Conservation (phyloP, 2,113 vertebrate genomes). For the Bostrychus sinensis region DNA sequence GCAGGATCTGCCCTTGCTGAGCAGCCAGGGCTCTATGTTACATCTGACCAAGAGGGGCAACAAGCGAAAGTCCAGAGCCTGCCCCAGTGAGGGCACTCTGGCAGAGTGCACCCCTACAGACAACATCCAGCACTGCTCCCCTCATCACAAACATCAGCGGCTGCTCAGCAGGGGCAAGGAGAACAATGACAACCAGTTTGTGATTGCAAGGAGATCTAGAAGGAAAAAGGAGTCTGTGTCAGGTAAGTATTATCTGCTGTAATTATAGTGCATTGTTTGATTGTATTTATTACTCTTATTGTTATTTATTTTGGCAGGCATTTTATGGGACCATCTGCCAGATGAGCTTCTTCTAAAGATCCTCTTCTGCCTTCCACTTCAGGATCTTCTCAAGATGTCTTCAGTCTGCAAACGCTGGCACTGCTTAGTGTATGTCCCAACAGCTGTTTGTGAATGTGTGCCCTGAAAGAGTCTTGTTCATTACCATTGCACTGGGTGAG, state of each 20-base stretch:
- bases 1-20: slow-evolving; percentile 80
- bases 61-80: slow-evolving; percentile 51
- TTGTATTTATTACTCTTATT: not conserved
- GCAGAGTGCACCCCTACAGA: slow-evolving; percentile 86
- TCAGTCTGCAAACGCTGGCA: slow-evolving; percentile 86
- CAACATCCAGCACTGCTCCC: slow-evolving; percentile 75
- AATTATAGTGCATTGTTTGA: not conserved
- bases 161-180: slow-evolving; percentile 73
- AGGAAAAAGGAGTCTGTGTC: slow-evolving; percentile 70
- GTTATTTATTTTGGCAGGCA: slow-evolving; percentile 53
- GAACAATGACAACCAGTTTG: slow-evolving; percentile 78
- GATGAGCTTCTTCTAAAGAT: slow-evolving; percentile 90
- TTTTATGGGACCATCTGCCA: slow-evolving; percentile 88
- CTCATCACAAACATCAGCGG: slow-evolving; percentile 77
- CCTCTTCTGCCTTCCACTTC: slow-evolving; percentile 83
- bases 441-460: not conserved
- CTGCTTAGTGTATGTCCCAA: slow-evolving; percentile 84
- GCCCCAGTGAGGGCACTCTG: slow-evolving; percentile 69
- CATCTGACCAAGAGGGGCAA: slow-evolving; percentile 24
- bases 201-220: slow-evolving; percentile 79
- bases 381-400: slow-evolving; percentile 84
- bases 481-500: no score
- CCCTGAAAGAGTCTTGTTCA: not conserved
- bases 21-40: slow-evolving; percentile 68
- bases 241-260: not conserved